Percentiles rank a stretch among this genome's conserved stretches.
Conservation (phyloP, 2,113 vertebrate genomes). For the Sylvietta virens region DNA sequence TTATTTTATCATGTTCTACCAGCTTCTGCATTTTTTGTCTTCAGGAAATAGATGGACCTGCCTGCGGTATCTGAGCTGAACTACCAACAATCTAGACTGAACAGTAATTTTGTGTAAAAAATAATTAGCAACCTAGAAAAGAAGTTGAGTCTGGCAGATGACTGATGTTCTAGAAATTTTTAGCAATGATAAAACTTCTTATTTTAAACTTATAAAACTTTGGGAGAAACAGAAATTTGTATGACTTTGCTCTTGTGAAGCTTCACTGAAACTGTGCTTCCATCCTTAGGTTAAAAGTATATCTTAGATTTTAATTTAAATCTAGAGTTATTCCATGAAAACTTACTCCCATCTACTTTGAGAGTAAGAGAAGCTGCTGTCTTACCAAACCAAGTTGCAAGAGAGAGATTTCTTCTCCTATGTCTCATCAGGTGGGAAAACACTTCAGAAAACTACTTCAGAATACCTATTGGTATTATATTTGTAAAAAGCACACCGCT, state of each 20-base stretch:
- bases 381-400: background rate
- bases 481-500: no score
- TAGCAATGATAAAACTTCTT: background rate
- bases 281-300: background rate
- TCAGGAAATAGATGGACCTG: background rate
- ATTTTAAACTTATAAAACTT: background rate
- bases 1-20: background rate
- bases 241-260: background rate
- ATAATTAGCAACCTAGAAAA: background rate
- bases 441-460: background rate
- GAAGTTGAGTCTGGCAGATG: background rate
- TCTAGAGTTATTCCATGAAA: background rate
- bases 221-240: background rate
- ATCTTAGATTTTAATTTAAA: background rate
- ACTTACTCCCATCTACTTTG: accelerated
- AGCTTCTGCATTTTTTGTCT: background rate
- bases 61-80: background rate
- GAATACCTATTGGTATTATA: background rate
- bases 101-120: background rate
- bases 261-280: background rate
- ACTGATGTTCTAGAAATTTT: background rate
- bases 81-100: background rate
- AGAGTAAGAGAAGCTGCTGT: background rate
- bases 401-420: background rate
- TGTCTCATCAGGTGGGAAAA: background rate